Base-by-base conservation (phyloP, 2,113 vertebrate species). In the Urocynchramus pylzowi region DNA sequence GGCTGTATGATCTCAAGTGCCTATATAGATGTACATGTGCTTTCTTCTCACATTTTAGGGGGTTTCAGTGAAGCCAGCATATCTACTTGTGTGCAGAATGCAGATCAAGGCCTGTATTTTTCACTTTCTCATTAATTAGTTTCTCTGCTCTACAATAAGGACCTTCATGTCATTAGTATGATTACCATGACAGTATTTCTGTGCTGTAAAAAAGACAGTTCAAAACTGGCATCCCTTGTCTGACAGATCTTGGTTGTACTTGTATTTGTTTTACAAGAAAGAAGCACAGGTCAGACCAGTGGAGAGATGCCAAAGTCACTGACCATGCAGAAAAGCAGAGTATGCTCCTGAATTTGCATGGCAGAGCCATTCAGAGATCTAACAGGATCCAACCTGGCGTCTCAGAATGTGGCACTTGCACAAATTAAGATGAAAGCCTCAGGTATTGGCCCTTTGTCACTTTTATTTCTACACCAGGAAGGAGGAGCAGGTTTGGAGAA, bases 111-210 rank as follows among this genome's bases (percentile, higher is more conserved):
- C 57, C 76, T 84, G 1, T 93, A 78, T 82, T 89, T 89, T 96
- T 84, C 59, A 86, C 83, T 95, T 90, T 45, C 73, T 71, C 85
- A 87, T 89, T 92, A 89, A 86, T 95, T 93, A 90, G 45, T 76
- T 89, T 81, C 60, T 71, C 49, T 81, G 52, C 71, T 95, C 27
- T 78, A 35, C 30, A 70, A 11, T 64, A 59, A 86, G 65, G 61
- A 68, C 56, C 26, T 92, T 68, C 23, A 11, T 49, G 64, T 53
- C 83, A 89, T 93, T 83, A 88, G 18, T 41, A 13, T 30, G 57
- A 96, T 93, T 91, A 69, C 65, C 5, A 4, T 53, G 41, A 68
- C 41, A 27, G 13, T 70, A 60, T 71, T 92, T 91, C 76, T 80
- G 27, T 88, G 30, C 59, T 84, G 26, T 42, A 45, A 59, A 77